Conservation (phyloP, 2,888 invertebrate genomes). For the Branchellion lobata region DNA sequence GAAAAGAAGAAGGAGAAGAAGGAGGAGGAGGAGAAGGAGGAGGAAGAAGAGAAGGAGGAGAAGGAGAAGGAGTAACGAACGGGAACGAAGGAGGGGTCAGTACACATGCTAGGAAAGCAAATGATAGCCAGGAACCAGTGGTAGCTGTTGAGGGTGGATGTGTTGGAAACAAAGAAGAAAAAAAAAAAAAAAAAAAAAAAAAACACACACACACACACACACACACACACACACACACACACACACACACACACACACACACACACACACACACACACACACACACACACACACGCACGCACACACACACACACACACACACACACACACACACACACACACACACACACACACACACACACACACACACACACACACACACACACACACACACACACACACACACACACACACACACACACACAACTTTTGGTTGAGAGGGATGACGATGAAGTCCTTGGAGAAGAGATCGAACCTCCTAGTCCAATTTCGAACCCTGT, state of each 20-base stretch:
- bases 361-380: conserved; percentile 32
- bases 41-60: no score
- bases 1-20: no score
- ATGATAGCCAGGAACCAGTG: conserved; percentile 98
- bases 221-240: no score
- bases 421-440: conserved; percentile 85
- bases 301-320: no score
- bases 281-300: conserved; percentile 22
- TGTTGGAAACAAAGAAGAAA: not conserved
- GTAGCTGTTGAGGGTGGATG: conserved; percentile 59
- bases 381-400: conserved; percentile 22
- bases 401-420: conserved; percentile 34
- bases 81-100: not conserved
- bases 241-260: no score
- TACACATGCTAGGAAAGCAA: conserved; percentile 76
- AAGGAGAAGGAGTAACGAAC: not conserved
- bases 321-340: no score
- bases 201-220: conserved; percentile 16
- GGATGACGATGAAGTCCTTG: conserved; percentile 92
- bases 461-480: conserved; percentile 92
- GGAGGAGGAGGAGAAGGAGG: no score
- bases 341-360: conserved; percentile 43
- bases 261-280: conserved; percentile 22
- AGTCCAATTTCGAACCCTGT: conserved; percentile 91
- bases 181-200: not conserved